Evolutionary conservation across 2,113 vertebrate genomes (phyloP).

Genomic region (Sapayoa aenigma): DNA sequence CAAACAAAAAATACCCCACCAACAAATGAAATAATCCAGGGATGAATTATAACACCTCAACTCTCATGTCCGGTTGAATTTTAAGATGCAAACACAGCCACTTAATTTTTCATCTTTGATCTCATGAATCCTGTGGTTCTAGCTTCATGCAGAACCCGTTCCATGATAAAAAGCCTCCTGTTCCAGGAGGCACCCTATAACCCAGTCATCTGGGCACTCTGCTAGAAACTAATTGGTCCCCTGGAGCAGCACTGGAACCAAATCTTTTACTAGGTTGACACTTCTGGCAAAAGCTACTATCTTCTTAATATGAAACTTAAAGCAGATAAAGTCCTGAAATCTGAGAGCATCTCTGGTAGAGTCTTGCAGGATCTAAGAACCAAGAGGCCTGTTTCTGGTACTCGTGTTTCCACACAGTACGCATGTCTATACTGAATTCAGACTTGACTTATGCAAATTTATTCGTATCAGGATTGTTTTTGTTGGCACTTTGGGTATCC

Average conservation of each 20-base stretch:
- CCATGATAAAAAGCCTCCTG: not conserved
- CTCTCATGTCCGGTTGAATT: not conserved
- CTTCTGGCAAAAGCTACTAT: not conserved
- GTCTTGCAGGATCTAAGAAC: not conserved
- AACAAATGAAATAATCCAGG: not conserved
- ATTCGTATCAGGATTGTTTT: not conserved
- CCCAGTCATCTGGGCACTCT: not conserved
- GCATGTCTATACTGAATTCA: not conserved
- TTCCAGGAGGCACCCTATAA: not conserved
- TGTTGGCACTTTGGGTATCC: not conserved
- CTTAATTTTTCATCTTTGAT: not conserved
- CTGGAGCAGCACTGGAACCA: not conserved
- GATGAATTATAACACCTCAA: not conserved
- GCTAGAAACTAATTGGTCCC: not conserved
- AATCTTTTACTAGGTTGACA: not conserved
- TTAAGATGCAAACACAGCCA: not conserved
- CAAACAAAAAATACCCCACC: not conserved
- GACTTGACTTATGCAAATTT: fast-evolving
- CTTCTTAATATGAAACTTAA: not conserved
- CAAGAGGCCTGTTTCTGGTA: not conserved
- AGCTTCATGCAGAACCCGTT: fast-evolving
- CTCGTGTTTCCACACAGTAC: not conserved
- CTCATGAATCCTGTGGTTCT: not conserved
- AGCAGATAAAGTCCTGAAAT: not conserved
- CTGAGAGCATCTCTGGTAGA: not conserved